Base-by-base conservation (phyloP, 2,888 invertebrate species). In the Oscheius onirici region DNA sequence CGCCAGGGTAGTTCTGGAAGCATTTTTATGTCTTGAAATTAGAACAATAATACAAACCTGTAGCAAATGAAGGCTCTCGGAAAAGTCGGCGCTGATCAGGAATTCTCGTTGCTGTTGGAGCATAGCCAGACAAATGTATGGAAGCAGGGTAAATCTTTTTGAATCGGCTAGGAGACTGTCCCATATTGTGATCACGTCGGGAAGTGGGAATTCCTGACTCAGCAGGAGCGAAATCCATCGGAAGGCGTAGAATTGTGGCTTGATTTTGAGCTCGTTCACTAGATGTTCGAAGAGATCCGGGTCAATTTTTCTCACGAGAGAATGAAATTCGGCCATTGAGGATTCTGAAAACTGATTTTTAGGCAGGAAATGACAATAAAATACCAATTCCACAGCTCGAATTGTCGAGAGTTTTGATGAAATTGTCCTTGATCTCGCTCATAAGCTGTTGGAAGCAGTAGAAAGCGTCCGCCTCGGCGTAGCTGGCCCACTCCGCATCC, bases 401-500 rank as follows among this genome's bases (percentile, higher is more conserved):
- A 28, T 74, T 94, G 88, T 99, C 97, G 80, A 99, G 89, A 0
- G 94, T 93, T 86, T 96, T 94, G 80, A 99, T 97, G 88, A 97
- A 99, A 77, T 89, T 89, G 88, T 99, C 97, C 34, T 97, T 91
- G 75, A 97, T 96, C 90, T 97, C 97, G 0, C 93, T 92, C 99
- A 99, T 99, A 63, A 99, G 90, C 88, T 95, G 95, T 3, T 97
- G 99, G 88, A 99, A 99, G 87, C 97, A 95, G 89, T 95, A 97
- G 89, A 99, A 99, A 75, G 95, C 93, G 88, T 99, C 99, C 0
- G 97, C 94, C 88, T 99, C 99, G 0, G 97, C 97, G 88, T 93
- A 91, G 87, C 93, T 95, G 93, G 93, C 91, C 90, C 92, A 94
- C 63, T 92, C 91, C 34, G 90, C 88, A 88, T 94, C 92, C 0